Base-by-base conservation (phyloP, 2,888 invertebrate genomes). In the Morinoia aosen region DNA sequence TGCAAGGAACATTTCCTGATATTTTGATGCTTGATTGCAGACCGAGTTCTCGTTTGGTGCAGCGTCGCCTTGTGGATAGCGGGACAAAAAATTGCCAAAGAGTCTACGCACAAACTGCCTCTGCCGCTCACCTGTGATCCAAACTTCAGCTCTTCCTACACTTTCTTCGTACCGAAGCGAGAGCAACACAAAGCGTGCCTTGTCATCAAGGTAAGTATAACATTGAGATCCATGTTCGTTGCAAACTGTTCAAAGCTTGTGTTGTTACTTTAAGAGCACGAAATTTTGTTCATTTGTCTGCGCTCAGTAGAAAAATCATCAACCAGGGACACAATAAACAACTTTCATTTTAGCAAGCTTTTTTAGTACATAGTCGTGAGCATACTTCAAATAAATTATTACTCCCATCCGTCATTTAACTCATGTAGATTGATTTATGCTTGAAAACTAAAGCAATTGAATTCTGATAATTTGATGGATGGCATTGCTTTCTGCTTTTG, bases 101-200 rank as follows among this genome's bases (percentile, higher is more conserved):
- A 64, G 16, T n/a, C 48, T 11, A 95, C 95, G 0, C n/a, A 11
- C 11, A 95, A 95, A 48, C 8, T 95, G 58, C 48, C 64, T 0
- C 56, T 95, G 64, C 95, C 95, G 2, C 61, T 95, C 5, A 95
- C 95, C 11, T 57, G 48, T 61, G 95, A 95, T 39, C 95, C 95
- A 40, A 64, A 58, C n/a, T 95, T 95, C 64, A 39, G n/a, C 11
- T n/a, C 95, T 10, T 95, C 95, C 25, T 95, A 64, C 95, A 95
- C 95, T 11, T 95, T 95, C 64, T 95, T 95, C 64, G 64, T 95
- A 0, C 95, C 95, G 14, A 95, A 95, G n/a, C 58, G 40, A 48
- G 95, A 95, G n/a, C 95, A 95, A 48, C 95, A 95, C 64, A 95
- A 48, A 64, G 95, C 95, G 19, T 64, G 95, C n/a, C 25, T 95